Base-by-base conservation (phyloP, 2,888 invertebrate genomes). In the Parasteatoda lunata region DNA sequence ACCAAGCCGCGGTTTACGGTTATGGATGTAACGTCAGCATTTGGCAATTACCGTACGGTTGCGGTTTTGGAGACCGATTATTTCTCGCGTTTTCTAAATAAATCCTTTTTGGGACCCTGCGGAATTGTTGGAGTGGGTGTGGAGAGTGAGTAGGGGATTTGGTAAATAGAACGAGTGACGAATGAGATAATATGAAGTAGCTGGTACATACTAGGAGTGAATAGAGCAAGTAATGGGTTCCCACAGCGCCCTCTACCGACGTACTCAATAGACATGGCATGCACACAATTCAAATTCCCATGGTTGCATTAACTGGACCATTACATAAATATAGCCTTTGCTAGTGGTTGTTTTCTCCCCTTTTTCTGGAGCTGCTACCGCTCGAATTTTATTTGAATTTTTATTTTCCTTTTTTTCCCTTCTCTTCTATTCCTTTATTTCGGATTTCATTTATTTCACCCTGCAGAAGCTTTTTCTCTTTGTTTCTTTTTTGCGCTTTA, bases 261-360 rank as follows among this genome's bases (percentile, higher is more conserved):
- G 66, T 70, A 79, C 85, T 86, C 86, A 86, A 86, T 86, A 86
- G 86, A 86, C 86, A 86, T 82, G 81, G 86, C 81, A 86, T 86
- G 86, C 86, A 86, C 86, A 86, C 86, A 86, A 86, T 86, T 86
- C 86, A 86, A 86, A 86, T 86, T 86, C 86, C 86, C 86, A 86
- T 86, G 81, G 72, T 82, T 86, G 86, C 86, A 86, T 86, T 86
- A 86, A 86, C 81, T 77, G 77, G 59, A 77, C 86, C 86, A 86
- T 86, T 86, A 86, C 86, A 86, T 86, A 86, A 86, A 86, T 86
- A 86, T 86, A 86, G 86, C 86, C 86, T 86, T 86, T 77, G 86
- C 76, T 75, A 52, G 66, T 51, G 84, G 51, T 66, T 72, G 51
- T 72, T 77, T 64, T 45, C 45, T 51, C 52, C 49, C 11, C 68